These are phyloP conservation scores for Disparrhopalites patrizii DNA, from an alignment of 2,888 invertebrate genomes.

Conservation along the genomic window DNA sequence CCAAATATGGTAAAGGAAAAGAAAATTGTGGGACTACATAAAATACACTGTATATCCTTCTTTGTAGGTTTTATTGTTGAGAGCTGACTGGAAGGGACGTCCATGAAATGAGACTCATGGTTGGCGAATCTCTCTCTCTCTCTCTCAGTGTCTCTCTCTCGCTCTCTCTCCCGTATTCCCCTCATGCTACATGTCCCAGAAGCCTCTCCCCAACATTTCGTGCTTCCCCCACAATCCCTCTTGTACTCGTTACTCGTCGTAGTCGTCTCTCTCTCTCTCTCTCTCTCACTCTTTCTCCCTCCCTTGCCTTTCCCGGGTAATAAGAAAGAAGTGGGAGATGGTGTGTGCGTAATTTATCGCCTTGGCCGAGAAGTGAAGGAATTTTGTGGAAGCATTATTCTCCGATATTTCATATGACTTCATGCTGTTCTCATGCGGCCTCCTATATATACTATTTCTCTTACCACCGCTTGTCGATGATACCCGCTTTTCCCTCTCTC, in stretches of 20 bases:
- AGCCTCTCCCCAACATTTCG: too few species aligned
- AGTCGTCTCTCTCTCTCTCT: background rate
- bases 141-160: background rate
- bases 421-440: slow-evolving; percentile 29
- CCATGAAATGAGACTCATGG: slow-evolving; percentile 6
- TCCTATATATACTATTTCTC: slow-evolving; percentile 3
- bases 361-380: slow-evolving; percentile 39
- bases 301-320: slow-evolving; percentile 5
- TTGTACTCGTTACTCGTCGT: too few species aligned
- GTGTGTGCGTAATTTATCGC: slow-evolving; percentile 42
- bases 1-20: too few species aligned
- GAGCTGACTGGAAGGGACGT: slow-evolving; percentile 2
- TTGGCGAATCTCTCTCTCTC: slow-evolving; percentile 5
- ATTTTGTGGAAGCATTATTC: slow-evolving; percentile 48
- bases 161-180: background rate
- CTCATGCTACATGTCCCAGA: background rate
- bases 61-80: slow-evolving; percentile 2
- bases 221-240: too few species aligned
- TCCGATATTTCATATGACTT: slow-evolving; percentile 46
- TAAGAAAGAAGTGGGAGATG: slow-evolving; percentile 26
- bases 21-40: too few species aligned
- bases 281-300: too few species aligned
- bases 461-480: slow-evolving; percentile 2
- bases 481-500: slow-evolving; percentile 3
- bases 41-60: too few species aligned